Evolutionary conservation across 1,140 invertebrate species (phyloP).

Genomic region (Dolichoris vasculosae): DNA sequence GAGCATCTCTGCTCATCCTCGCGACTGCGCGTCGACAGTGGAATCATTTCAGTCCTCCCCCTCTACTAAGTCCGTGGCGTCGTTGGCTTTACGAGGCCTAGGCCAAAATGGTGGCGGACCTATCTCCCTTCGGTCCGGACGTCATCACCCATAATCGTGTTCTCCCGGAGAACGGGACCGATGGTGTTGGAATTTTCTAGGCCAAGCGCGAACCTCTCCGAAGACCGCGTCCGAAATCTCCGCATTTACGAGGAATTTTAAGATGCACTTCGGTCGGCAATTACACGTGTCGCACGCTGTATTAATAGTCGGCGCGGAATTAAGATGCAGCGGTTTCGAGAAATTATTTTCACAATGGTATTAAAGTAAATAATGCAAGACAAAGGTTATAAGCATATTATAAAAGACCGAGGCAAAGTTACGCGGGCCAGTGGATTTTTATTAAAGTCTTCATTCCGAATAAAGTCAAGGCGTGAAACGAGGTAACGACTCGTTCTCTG

Average conservation of each 20-base stretch:
- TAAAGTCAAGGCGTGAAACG: slow-evolving; percentile 49
- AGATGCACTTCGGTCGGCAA: background rate
- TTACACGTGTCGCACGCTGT: background rate
- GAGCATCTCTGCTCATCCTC: slow-evolving; percentile 73
- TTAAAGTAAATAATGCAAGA: slow-evolving; percentile 7
- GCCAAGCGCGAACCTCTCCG: background rate
- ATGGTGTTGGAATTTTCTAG: background rate
- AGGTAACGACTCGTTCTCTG: slow-evolving; percentile 28
- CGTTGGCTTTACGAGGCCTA: slow-evolving; percentile 22
- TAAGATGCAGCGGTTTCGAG: background rate
- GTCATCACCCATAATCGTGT: background rate
- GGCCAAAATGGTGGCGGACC: slow-evolving; percentile 68
- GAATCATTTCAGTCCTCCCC: slow-evolving; percentile 51
- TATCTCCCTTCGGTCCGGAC: background rate
- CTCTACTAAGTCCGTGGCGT: background rate
- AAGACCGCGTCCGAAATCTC: background rate
- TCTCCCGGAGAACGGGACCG: slow-evolving; percentile 20
- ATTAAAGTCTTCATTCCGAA: slow-evolving; percentile 44
- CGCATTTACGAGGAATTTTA: slow-evolving; percentile 10
- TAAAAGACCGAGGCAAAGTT: background rate
- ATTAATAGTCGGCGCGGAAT: background rate
- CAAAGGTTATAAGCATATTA: slow-evolving; percentile 7
- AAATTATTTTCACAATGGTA: background rate
- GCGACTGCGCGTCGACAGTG: slow-evolving; percentile 65
- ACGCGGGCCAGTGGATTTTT: slow-evolving; percentile 25